Conservation (phyloP, 2,888 invertebrate genomes). For the Lepeophtheirus nordmannii region DNA sequence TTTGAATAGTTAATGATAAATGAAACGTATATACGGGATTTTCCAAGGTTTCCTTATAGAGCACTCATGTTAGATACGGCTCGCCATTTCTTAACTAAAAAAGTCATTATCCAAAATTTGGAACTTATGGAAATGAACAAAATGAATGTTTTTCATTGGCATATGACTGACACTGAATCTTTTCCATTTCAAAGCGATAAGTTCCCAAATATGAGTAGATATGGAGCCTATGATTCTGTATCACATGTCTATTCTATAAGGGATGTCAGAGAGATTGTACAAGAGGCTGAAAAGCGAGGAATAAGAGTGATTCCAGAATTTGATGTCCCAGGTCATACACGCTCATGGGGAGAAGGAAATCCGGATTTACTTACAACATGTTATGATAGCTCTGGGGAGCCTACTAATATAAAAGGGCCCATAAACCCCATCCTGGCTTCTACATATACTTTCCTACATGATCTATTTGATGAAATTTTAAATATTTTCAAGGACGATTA, state of each 20-base stretch:
- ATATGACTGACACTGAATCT: conserved; percentile 80
- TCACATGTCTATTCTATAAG: conserved; percentile 46
- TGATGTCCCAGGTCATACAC: conserved; percentile 75
- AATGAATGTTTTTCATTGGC: conserved; percentile 87
- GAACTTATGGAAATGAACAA: conserved; percentile 83
- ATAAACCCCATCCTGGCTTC: conserved; percentile 53
- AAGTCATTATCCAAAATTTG: conserved; percentile 48
- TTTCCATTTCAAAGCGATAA: conserved; percentile 67
- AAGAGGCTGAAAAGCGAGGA: conserved; percentile 59
- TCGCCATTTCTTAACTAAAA: conserved; percentile 61
- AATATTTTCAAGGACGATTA: conserved; percentile 62
- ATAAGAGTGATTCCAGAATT: conserved; percentile 79
- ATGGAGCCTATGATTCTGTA: conserved; percentile 30
- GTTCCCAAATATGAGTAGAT: conserved; percentile 53
- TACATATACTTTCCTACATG: conserved; percentile 50
- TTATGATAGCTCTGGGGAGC: conserved; percentile 34
- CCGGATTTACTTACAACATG: conserved; percentile 50
- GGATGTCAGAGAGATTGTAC: conserved; percentile 51
- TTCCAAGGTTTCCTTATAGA: conserved; percentile 60
- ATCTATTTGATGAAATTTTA: conserved; percentile 51
- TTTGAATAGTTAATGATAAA: conserved; percentile 38
- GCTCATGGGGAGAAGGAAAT: conserved; percentile 65
- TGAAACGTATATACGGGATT: conserved; percentile 51
- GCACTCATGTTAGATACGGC: conserved; percentile 74
- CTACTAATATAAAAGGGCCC: conserved; percentile 52